Base-by-base conservation (phyloP, 1,140 invertebrate species). In the Campodea augens region DNA sequence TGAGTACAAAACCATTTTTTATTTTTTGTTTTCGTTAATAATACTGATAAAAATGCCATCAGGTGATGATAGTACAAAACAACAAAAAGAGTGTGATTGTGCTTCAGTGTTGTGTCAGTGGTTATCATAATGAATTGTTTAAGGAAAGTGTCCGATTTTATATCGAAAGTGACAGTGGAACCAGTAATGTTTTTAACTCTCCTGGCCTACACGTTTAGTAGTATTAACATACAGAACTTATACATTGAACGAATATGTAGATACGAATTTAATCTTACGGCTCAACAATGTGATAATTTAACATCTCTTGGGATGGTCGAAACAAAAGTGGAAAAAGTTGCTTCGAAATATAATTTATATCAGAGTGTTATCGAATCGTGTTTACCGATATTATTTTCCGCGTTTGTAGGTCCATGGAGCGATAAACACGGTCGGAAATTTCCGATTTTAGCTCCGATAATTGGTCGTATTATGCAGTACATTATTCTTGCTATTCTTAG, bases 301-400 rank as follows among this genome's bases (percentile, higher is more conserved):
- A n/a, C n/a, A n/a, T n/a, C n/a, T n/a, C n/a, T n/a, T n/a, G n/a
- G n/a, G 27, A 32, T 15, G 15, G 27, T 10, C 15, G 27, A 32
- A 32, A 32, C 7, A 7, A 15, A 32, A 7, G 27, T 32, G 7
- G 7, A 32, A 32, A 32, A 32, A 32, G 27, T 10, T 10, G 27
- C 27, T 7, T 32, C 27, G 27, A 15, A 7, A 18, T 20, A 39
- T 10, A 39, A 21, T 10, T 37, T 46, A 21, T 46, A 32, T 5
- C 38, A 38, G 38, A 42, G n/a, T n/a, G 2, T 46, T 5, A 27
- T 46, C 0, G 45, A 46, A 25, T 13, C 25, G 2, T 37, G 45
- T 20, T 3, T 46, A 3, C 29, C 45, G 3, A 21, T 46, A 0
- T 5, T 46, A 10, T 4, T 22, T 12, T 23, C 45, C 4, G 25